These are phyloP conservation scores for Chamaetylas fuelleborni DNA, from an alignment of 2,113 vertebrate genomes.

Conservation along the genomic window DNA sequence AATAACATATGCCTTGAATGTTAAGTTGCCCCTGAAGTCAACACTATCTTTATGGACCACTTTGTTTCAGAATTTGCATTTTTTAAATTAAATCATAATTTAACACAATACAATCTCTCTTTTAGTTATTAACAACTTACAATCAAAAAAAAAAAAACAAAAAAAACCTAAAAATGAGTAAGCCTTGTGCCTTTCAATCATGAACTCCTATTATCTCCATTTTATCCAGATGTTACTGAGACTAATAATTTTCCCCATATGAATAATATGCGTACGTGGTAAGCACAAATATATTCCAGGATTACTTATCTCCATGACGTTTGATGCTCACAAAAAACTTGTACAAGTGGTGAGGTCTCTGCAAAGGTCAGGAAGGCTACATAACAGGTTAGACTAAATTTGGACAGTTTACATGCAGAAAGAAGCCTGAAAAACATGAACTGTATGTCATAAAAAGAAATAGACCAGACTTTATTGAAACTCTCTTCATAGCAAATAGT, in stretches of 20 bases:
- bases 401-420: neutral
- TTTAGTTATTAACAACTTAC: neutral
- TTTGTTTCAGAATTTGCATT: neutral
- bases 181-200: neutral
- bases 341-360: neutral
- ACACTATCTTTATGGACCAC: neutral
- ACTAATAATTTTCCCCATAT: neutral
- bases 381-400: neutral
- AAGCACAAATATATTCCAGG: neutral
- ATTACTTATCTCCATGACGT: neutral
- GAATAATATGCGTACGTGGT: neutral
- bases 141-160: neutral
- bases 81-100: neutral
- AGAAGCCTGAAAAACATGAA: neutral
- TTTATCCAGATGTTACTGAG: neutral
- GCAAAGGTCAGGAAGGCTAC: neutral
- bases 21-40: neutral
- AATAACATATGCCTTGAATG: conserved; percentile 15
- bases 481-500: neutral
- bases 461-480: neutral
- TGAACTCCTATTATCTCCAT: neutral
- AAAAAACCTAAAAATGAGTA: neutral
- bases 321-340: neutral
- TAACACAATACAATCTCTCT: neutral
- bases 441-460: neutral